These are phyloP conservation scores for Chelonus formosanus DNA, from an alignment of 2,888 invertebrate genomes.

Conservation along the genomic window DNA sequence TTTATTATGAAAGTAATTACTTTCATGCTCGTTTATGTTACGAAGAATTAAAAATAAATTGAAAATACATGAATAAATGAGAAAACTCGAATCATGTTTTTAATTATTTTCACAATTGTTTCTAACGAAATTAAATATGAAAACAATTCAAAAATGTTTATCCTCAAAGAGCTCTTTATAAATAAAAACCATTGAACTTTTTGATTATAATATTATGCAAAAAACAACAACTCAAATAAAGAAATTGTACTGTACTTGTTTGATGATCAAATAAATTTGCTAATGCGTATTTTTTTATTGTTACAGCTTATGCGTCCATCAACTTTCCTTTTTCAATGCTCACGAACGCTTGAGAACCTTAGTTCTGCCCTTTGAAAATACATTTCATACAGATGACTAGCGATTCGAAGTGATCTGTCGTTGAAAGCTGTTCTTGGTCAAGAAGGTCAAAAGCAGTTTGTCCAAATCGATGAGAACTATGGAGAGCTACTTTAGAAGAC, in stretches of 20 bases:
- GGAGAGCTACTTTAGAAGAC: slow-evolving; percentile 6
- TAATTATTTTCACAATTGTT: no score
- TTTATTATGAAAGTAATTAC: no score
- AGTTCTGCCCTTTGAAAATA: slow-evolving; percentile 46
- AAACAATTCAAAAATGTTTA: no score
- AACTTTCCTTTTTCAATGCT: slow-evolving; percentile 13
- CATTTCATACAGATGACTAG: slow-evolving; percentile 52
- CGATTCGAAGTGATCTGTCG: slow-evolving; percentile 51
- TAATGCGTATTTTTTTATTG: slow-evolving; percentile 2
- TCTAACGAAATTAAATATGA: no score
- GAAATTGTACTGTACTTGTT: not conserved
- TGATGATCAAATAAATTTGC: not conserved
- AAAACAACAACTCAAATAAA: no score
- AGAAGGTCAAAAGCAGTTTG: slow-evolving; percentile 47
- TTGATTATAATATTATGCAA: no score
- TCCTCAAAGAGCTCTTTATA: no score
- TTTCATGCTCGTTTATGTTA: no score
- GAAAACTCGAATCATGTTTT: no score
- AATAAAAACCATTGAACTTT: no score
- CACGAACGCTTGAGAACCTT: slow-evolving; percentile 6
- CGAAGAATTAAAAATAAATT: no score
- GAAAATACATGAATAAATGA: no score
- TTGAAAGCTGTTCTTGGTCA: slow-evolving; percentile 53
- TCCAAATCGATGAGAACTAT: slow-evolving; percentile 20
- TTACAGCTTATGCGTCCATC: slow-evolving; percentile 18